Evolutionary conservation across 2,888 invertebrate species (phyloP).

Genomic region (Ethmia dodecea): DNA sequence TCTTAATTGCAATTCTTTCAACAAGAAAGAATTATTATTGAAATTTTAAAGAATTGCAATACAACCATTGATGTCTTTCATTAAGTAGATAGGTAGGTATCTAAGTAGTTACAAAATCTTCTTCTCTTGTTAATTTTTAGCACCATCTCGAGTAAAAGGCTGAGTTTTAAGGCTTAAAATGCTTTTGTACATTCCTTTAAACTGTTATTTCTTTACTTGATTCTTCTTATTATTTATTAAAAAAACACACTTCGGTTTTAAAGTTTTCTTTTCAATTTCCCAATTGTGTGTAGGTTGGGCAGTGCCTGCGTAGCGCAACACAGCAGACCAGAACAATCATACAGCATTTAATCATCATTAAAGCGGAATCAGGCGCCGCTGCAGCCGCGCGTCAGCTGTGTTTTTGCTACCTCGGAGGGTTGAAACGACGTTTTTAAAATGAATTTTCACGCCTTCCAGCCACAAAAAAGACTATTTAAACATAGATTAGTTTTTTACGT

Average conservation of each 20-base stretch:
- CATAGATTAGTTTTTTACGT: slow-evolving; percentile 11
- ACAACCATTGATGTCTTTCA: too few species aligned
- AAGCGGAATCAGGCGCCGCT: slow-evolving; percentile 62
- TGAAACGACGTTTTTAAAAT: slow-evolving; percentile 41
- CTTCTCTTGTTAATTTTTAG: too few species aligned
- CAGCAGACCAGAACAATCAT: slow-evolving; percentile 64
- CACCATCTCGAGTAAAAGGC: too few species aligned
- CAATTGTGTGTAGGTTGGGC: slow-evolving; percentile 16
- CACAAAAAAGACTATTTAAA: slow-evolving; percentile 16
- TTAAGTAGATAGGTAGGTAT: too few species aligned
- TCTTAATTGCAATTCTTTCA: too few species aligned
- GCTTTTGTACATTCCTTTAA: not conserved
- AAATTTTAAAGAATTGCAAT: too few species aligned
- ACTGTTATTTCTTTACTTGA: too few species aligned
- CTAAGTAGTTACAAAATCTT: too few species aligned
- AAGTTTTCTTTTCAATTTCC: slow-evolving; percentile 21
- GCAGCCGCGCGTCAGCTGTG: slow-evolving; percentile 59
- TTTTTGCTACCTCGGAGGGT: slow-evolving; percentile 42
- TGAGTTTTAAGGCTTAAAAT: too few species aligned
- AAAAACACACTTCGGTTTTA: slow-evolving; percentile 10
- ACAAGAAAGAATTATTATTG: too few species aligned
- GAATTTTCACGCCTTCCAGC: slow-evolving; percentile 20
- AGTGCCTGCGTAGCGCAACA: slow-evolving; percentile 22
- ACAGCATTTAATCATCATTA: slow-evolving; percentile 74
- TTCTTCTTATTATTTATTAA: too few species aligned